Conservation (phyloP, 2,797 vertebrate species). For the Clarias laeviceps region DNA sequence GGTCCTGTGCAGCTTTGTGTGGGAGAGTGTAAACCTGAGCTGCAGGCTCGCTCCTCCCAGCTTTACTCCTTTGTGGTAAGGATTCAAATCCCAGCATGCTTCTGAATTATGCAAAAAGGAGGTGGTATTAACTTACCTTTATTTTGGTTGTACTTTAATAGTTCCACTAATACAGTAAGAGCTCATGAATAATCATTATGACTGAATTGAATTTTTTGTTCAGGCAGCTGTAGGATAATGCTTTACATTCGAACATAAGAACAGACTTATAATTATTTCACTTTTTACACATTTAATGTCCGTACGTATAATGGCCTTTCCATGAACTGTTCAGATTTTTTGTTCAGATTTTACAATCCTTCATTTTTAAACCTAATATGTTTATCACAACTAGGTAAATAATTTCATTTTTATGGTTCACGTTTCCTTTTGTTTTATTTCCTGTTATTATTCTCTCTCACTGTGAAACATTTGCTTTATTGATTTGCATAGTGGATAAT, state of each 20-base stretch:
- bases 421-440: constrained; percentile 6
- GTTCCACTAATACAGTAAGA: constrained; percentile 26
- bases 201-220: constrained; percentile 28
- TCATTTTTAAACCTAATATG: neutral
- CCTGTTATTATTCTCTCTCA: constrained; percentile 2
- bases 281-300: neutral
- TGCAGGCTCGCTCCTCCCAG: constrained; percentile 86
- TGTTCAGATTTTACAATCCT: neutral
- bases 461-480: constrained; percentile 9
- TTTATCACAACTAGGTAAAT: constrained; percentile 33
- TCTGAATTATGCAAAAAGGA: constrained; percentile 45
- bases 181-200: constrained; percentile 34
- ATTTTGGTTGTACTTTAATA: constrained; percentile 48
- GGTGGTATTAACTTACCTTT: constrained; percentile 8
- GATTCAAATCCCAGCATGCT: constrained; percentile 40
- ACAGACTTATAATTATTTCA: neutral
- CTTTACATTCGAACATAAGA: neutral
- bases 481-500: constrained; percentile 35
- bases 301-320: neutral
- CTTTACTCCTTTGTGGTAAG: constrained; percentile 94
- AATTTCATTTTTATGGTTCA: constrained; percentile 8
- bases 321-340: constrained; percentile 10
- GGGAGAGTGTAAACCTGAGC: constrained; percentile 92
- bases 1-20: constrained; percentile 92
- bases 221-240: constrained; percentile 11